phyloP scores from a whole-genome alignment of 2,888 invertebrate species.

The Chesias legatella region DNA sequence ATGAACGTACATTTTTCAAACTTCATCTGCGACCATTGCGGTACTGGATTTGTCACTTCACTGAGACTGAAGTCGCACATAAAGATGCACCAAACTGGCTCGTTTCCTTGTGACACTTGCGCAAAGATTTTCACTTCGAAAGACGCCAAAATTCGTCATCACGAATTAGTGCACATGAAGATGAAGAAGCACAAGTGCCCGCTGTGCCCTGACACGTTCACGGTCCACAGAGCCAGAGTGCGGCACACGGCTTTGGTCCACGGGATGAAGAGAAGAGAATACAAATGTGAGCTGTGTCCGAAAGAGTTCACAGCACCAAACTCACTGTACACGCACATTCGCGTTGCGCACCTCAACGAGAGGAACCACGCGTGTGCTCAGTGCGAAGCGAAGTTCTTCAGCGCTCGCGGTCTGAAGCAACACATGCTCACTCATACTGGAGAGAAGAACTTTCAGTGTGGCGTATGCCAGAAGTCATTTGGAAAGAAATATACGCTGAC shows the following conservation, averaged over 20 bases:
- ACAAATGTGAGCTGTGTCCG: constrained; percentile 34
- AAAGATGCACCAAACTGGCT: constrained; percentile 9
- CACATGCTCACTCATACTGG: constrained; percentile 48
- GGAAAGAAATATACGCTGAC: too few species aligned
- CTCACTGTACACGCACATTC: constrained; percentile 15
- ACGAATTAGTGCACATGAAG: not conserved
- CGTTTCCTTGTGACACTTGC: too few species aligned
- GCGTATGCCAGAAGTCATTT: constrained; percentile 34
- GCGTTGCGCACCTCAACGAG: constrained; percentile 10
- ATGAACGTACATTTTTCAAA: constrained; percentile 51
- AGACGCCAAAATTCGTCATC: too few species aligned
- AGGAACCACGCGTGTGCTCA: not conserved
- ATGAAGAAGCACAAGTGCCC: not conserved
- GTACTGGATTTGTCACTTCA: constrained; percentile 24
- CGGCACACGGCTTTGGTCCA: too few species aligned
- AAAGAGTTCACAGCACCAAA: constrained; percentile 17
- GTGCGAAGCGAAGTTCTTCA: not conserved
- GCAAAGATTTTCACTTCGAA: too few species aligned
- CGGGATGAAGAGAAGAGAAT: constrained; percentile 16
- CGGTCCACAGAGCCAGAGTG: too few species aligned
- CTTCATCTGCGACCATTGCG: constrained; percentile 45
- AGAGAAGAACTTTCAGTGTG: constrained; percentile 47
- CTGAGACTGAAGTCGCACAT: constrained; percentile 19
- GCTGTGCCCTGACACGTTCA: too few species aligned
- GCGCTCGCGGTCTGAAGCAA: not conserved